phyloP scores from a whole-genome alignment of 2,797 vertebrate species.

The Dicrostonyx torquatus region DNA sequence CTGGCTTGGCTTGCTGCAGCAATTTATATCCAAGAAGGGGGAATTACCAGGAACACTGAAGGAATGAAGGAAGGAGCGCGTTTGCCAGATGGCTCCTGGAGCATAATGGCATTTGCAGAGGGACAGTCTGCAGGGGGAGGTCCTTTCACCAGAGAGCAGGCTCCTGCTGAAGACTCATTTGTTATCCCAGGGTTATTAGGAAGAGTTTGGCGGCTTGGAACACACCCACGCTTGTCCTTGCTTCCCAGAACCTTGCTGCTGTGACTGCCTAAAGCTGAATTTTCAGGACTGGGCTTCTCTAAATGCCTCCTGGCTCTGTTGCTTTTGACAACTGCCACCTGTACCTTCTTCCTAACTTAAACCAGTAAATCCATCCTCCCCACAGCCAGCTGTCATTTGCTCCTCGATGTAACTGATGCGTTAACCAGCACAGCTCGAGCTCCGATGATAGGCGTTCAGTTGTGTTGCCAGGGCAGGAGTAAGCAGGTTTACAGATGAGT shows the following conservation, averaged over 20 bases:
- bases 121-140: conserved; percentile 28
- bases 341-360: conserved; percentile 53
- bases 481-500: conserved; percentile 31
- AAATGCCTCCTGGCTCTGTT: background rate
- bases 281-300: conserved; percentile 9
- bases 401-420: conserved; percentile 14
- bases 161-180: conserved; percentile 47
- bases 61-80: conserved; percentile 41
- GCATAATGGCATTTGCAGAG: conserved; percentile 59
- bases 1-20: conserved; percentile 48
- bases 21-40: conserved; percentile 54
- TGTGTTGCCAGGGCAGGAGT: background rate
- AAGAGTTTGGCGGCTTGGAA: conserved; percentile 12
- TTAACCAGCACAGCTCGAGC: conserved; percentile 24
- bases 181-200: conserved; percentile 39
- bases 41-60: conserved; percentile 55
- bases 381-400: conserved; percentile 20
- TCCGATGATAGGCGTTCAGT: background rate
- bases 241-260: conserved; percentile 43
- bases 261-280: conserved; percentile 24
- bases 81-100: conserved; percentile 70
- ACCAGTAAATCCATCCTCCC: background rate
- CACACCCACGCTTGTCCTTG: conserved; percentile 51
- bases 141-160: conserved; percentile 54
- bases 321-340: conserved; percentile 66